Percentiles rank a stretch among this genome's conserved stretches.
Conservation (phyloP, 2,113 vertebrate species). For the Seriola rivoliana region DNA sequence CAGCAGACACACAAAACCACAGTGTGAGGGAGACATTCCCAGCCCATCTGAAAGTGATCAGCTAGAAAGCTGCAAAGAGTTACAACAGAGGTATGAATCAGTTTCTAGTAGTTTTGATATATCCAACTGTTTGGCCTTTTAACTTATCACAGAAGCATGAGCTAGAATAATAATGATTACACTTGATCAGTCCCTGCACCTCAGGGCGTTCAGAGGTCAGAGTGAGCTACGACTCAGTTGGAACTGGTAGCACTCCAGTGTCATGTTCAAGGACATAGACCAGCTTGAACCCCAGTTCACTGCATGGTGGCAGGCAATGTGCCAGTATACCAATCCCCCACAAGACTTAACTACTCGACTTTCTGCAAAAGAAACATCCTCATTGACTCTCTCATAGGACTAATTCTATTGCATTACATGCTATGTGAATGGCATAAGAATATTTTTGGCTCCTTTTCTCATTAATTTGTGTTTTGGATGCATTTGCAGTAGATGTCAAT, state of each 20-base stretch:
- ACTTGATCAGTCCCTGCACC: not conserved
- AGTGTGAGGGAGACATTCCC: slow-evolving; percentile 6
- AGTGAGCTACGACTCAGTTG: slow-evolving; percentile 14
- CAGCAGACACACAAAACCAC: not conserved
- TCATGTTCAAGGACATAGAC: slow-evolving; percentile 46
- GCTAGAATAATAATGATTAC: slow-evolving; percentile 26
- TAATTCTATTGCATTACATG: not conserved
- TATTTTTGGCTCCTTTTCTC: not conserved
- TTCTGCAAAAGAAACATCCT: not conserved
- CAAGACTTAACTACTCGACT: not conserved
- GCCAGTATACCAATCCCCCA: not conserved
- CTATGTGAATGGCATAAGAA: not conserved
- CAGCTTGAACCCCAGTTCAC: slow-evolving; percentile 18
- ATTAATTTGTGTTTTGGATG: slow-evolving; percentile 10
- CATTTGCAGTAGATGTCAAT: not conserved
- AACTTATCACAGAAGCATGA: not conserved
- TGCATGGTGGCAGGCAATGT: slow-evolving; percentile 1
- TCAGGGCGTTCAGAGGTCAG: slow-evolving; percentile 43
- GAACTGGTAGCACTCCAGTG: slow-evolving; percentile 22
- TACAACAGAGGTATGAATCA: slow-evolving; percentile 21
- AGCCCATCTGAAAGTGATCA: slow-evolving; percentile 65
- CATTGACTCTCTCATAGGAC: not conserved
- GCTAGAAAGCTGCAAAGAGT: slow-evolving; percentile 20
- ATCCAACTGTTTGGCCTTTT: slow-evolving; percentile 20
- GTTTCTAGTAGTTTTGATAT: slow-evolving; percentile 31